phyloP scores from a whole-genome alignment of 2,113 vertebrate genomes.

The Dryoscopus gambensis region DNA sequence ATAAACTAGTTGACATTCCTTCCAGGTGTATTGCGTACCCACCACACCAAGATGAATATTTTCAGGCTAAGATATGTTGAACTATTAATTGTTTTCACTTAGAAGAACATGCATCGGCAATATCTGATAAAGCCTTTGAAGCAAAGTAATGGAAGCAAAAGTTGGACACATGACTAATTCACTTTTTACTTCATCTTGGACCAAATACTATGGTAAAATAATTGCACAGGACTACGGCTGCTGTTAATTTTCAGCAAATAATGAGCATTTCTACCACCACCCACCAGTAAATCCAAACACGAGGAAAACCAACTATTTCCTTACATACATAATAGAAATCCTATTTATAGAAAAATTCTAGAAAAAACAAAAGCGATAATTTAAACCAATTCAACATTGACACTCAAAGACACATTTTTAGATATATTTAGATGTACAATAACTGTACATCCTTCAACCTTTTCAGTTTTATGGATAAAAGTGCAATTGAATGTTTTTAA shows the following conservation, averaged over 20 bases:
- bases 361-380: background rate
- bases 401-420: background rate
- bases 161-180: background rate
- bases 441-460: background rate
- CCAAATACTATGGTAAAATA: background rate
- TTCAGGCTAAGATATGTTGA: background rate
- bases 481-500: background rate
- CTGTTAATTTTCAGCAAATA: background rate
- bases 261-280: background rate
- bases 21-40: background rate
- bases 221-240: background rate
- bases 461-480: background rate
- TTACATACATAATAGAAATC: background rate
- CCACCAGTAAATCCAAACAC: background rate
- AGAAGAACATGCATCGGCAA: background rate
- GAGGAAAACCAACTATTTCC: background rate
- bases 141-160: background rate
- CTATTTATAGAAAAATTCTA: background rate
- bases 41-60: background rate
- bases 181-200: background rate
- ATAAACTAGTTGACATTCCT: background rate
- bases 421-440: background rate
- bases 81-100: background rate
- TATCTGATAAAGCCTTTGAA: background rate
- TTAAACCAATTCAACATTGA: background rate